Conservation (phyloP, 2,113 vertebrate species). For the Vidua macroura region DNA sequence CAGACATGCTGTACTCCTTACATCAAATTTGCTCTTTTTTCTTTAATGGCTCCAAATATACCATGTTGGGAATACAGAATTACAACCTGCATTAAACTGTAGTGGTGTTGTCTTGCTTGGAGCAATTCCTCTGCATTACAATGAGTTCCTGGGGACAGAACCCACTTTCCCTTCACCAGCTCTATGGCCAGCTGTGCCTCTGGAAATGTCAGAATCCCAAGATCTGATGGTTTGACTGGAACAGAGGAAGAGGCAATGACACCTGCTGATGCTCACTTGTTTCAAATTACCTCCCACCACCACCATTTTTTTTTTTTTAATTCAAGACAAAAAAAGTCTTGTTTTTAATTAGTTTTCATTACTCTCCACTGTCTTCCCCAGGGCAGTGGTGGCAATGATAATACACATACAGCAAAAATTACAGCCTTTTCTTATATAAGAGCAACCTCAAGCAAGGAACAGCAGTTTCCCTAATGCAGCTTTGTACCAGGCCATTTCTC, state of each 20-base stretch:
- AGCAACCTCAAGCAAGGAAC: background rate
- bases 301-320: background rate
- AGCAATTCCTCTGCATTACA: background rate
- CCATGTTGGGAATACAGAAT: background rate
- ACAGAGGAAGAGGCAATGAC: background rate
- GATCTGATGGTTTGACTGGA: background rate
- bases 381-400: background rate
- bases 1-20: fast-evolving
- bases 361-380: background rate
- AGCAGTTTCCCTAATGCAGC: background rate
- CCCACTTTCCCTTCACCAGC: background rate
- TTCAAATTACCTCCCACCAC: fast-evolving
- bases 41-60: background rate
- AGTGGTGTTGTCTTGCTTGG: background rate
- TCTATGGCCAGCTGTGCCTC: background rate
- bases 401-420: background rate
- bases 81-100: background rate
- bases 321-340: background rate
- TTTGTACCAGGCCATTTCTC: background rate
- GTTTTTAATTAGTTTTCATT: background rate
- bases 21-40: background rate
- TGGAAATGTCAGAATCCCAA: background rate
- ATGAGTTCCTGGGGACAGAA: background rate
- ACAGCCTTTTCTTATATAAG: background rate
- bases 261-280: background rate